phyloP scores from a whole-genome alignment of 2,797 vertebrate species.

The Falco concolor region DNA sequence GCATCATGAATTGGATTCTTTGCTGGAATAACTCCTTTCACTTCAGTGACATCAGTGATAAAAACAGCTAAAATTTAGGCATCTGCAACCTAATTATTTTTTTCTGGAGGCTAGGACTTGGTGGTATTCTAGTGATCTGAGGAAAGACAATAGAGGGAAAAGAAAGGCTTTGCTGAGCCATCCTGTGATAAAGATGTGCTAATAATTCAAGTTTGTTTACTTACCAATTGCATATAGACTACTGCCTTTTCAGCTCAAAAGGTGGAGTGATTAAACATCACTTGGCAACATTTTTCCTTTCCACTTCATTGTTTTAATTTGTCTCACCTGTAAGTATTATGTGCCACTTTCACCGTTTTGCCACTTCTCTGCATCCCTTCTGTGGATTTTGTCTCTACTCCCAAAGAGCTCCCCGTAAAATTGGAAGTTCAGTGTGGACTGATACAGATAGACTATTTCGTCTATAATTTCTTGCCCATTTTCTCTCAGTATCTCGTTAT shows the following conservation, averaged over 20 bases:
- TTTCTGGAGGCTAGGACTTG: background rate
- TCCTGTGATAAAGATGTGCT: background rate
- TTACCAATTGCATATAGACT: background rate
- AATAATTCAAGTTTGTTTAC: background rate
- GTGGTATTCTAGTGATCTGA: background rate
- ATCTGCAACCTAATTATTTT: background rate
- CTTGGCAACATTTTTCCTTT: background rate
- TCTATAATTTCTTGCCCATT: background rate
- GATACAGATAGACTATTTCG: background rate
- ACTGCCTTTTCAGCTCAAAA: background rate
- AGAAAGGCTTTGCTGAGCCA: background rate
- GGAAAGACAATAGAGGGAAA: background rate
- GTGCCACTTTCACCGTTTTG: background rate
- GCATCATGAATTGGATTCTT: background rate
- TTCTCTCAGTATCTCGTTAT: background rate
- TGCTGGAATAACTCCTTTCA: background rate
- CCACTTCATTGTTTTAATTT: background rate
- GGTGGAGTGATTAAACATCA: background rate
- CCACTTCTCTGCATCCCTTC: background rate
- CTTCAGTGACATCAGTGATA: background rate
- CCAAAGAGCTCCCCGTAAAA: background rate
- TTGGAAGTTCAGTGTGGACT: background rate
- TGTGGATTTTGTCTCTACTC: background rate
- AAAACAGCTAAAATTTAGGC: background rate
- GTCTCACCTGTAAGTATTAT: background rate